These are phyloP conservation scores for Oreohelix idahoensis DNA, from an alignment of 1,140 invertebrate genomes.

Conservation along the genomic window DNA sequence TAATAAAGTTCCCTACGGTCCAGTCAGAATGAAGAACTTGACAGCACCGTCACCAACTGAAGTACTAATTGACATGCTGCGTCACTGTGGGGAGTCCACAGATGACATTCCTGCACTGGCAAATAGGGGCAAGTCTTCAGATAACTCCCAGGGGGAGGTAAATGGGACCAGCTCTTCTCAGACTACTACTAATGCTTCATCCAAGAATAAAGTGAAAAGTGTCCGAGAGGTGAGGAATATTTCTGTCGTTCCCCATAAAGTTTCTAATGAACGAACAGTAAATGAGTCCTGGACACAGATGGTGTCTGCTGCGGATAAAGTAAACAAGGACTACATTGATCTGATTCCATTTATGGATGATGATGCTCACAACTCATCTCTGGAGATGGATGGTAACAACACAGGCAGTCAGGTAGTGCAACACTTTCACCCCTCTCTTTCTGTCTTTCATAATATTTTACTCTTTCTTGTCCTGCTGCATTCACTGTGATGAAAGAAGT, in stretches of 20 bases:
- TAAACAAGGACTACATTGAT: conserved; percentile 70
- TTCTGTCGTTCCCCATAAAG: background rate
- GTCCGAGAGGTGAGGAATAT: background rate
- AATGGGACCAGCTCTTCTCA: background rate
- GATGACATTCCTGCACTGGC: conserved; percentile 50
- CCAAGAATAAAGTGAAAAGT: background rate
- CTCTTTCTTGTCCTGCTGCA: too few relatives aligned
- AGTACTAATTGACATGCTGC: conserved; percentile 57
- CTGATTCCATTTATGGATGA: conserved; percentile 71
- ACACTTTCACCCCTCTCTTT: too few relatives aligned
- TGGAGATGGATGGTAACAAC: conserved; percentile 57
- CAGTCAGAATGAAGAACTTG: background rate
- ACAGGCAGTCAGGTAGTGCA: conserved; percentile 39
- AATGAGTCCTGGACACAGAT: conserved; percentile 70
- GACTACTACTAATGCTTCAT: background rate
- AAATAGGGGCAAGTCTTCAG: conserved; percentile 24
- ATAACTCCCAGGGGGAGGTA: background rate
- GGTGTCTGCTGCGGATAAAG: conserved; percentile 64
- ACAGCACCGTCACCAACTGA: conserved; percentile 54
- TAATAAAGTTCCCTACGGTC: background rate
- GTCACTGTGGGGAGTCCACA: conserved; percentile 54
- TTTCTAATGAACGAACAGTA: conserved; percentile 28
- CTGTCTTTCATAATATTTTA: too few relatives aligned
- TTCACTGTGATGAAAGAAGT: too few relatives aligned
- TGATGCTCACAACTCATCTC: conserved; percentile 57